Evolutionary conservation across 2,113 vertebrate genomes (phyloP).

Genomic region (Pipra filicauda): DNA sequence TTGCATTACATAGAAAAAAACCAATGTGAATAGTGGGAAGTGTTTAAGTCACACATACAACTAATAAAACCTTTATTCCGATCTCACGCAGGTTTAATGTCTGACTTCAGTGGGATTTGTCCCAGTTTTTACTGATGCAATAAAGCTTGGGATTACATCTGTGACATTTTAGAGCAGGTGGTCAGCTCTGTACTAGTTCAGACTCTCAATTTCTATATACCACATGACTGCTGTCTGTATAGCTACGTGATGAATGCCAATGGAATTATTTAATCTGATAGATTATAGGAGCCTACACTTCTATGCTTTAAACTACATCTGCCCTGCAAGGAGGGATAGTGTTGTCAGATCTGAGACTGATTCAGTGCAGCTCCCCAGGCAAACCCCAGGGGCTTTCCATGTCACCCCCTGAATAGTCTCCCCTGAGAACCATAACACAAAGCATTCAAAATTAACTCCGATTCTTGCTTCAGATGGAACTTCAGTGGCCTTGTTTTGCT

Average conservation of each 20-base stretch:
- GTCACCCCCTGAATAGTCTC: not conserved
- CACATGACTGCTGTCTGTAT: not conserved
- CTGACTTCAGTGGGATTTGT: not conserved
- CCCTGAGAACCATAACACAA: not conserved
- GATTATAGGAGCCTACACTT: not conserved
- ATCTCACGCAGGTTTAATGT: not conserved
- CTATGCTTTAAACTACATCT: not conserved
- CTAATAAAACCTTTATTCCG: conserved; percentile 1
- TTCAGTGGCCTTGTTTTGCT: not conserved
- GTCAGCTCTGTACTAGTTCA: not conserved
- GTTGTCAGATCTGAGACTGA: not conserved
- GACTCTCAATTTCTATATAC: not conserved
- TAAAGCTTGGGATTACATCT: not conserved
- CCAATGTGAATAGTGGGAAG: not conserved
- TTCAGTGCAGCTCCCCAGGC: not conserved
- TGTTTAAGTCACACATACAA: not conserved
- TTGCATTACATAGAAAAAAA: not conserved
- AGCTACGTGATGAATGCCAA: not conserved
- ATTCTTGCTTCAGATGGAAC: not conserved
- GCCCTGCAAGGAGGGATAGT: not conserved
- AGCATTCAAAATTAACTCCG: not conserved
- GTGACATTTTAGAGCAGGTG: not conserved
- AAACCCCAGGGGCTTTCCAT: not conserved
- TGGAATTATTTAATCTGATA: not conserved
- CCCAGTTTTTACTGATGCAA: not conserved